A percentile compares a stretch with the other conserved stretches of the same genome.
Evolutionary conservation across 2,888 invertebrate genomes (phyloP).

Genomic region (Agonopterix subpropinquella): DNA sequence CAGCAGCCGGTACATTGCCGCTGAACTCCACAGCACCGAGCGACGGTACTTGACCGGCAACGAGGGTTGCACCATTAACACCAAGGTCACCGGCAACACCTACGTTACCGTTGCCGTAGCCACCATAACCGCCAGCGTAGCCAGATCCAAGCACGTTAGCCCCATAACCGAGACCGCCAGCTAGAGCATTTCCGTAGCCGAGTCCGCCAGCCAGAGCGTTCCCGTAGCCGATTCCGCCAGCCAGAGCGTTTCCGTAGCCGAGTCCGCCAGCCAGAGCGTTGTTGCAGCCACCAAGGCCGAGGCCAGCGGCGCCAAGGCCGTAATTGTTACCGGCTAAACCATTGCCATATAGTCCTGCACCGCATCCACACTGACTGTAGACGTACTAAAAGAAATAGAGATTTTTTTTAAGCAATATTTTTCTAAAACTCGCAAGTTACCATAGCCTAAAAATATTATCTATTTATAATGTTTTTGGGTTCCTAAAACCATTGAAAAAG

Average conservation of each 20-base stretch:
- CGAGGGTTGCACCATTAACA: constrained; percentile 23
- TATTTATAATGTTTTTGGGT: too few relatives aligned
- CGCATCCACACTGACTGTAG: background rate
- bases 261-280: background rate
- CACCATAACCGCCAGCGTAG: constrained; percentile 21
- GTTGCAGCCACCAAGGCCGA: background rate
- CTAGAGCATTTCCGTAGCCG: background rate
- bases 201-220: background rate
- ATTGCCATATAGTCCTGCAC: too few relatives aligned
- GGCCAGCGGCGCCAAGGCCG: background rate
- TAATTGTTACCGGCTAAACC: background rate
- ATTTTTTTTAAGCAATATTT: too few relatives aligned
- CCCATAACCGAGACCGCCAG: background rate
- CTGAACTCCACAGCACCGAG: constrained; percentile 13
- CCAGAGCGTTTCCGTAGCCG: background rate
- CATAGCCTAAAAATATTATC: too few relatives aligned
- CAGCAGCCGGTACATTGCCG: constrained; percentile 4
- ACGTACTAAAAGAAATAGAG: background rate
- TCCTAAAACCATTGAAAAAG: too few relatives aligned
- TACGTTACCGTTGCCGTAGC: constrained; percentile 18
- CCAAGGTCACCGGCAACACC: constrained; percentile 19
- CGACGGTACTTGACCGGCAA: constrained; percentile 31
- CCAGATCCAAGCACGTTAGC: constrained; percentile 3
- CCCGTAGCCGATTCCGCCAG: background rate
- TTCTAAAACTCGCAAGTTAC: too few relatives aligned